Evolutionary conservation across 2,888 invertebrate species (phyloP).

Genomic region (Xestia ashworthii): DNA sequence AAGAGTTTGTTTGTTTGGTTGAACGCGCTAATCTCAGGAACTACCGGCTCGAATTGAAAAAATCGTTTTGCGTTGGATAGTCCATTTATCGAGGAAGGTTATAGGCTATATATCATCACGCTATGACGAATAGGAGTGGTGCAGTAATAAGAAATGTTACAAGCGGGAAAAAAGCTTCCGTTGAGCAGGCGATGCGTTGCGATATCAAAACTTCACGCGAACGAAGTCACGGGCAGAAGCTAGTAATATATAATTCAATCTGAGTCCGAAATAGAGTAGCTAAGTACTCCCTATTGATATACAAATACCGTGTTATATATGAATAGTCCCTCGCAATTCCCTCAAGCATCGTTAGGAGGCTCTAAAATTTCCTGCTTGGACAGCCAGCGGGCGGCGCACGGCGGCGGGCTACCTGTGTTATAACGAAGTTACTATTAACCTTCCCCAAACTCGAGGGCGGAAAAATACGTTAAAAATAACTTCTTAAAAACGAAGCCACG

Average conservation of each 20-base stretch:
- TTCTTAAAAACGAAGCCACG: not conserved
- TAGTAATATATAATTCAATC: constrained; percentile 6
- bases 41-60: too few species aligned
- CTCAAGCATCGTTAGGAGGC: constrained; percentile 52
- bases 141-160: too few species aligned
- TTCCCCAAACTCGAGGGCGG: constrained; percentile 9
- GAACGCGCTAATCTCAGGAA: too few species aligned
- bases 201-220: too few species aligned
- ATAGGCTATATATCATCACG: too few species aligned
- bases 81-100: too few species aligned
- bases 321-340: constrained; percentile 33
- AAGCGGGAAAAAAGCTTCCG: too few species aligned
- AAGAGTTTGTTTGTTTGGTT: too few species aligned
- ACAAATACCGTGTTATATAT: constrained; percentile 43
- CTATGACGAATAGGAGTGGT: too few species aligned
- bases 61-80: too few species aligned
- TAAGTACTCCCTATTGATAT: constrained; percentile 22
- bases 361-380: constrained; percentile 50
- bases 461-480: constrained; percentile 24
- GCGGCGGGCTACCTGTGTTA: constrained; percentile 29
- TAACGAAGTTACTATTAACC: constrained; percentile 42
- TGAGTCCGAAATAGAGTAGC: not conserved
- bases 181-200: too few species aligned
- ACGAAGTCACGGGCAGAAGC: too few species aligned
- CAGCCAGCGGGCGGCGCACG: constrained; percentile 21